A percentile compares a stretch with the other conserved stretches of the same genome.
These are phyloP conservation scores for Schizothorax lantsangensis DNA, from an alignment of 2,797 vertebrate species.

Conservation along the genomic window DNA sequence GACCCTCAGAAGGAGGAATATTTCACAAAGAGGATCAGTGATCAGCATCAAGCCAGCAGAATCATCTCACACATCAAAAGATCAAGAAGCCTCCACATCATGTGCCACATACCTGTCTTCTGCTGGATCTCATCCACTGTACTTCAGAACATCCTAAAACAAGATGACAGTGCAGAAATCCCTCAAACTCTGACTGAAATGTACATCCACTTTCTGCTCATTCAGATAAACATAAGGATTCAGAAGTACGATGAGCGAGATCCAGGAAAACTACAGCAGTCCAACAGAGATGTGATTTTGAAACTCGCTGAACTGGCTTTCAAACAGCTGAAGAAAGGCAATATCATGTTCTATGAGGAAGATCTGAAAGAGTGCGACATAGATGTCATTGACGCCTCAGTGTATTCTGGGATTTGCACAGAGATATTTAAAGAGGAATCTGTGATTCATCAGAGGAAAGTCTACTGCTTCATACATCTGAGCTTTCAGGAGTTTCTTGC, in stretches of 20 bases:
- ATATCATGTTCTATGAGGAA: conserved; percentile 48
- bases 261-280: not conserved
- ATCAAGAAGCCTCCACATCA: conserved; percentile 31
- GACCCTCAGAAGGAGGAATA: conserved; percentile 22
- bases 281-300: conserved; percentile 24
- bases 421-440: conserved; percentile 48
- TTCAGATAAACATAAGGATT: conserved; percentile 40
- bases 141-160: conserved; percentile 40
- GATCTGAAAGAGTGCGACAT: conserved; percentile 44
- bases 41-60: conserved; percentile 16
- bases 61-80: conserved; percentile 10
- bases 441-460: conserved; percentile 44
- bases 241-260: conserved; percentile 16
- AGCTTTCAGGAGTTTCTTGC: conserved; percentile 54
- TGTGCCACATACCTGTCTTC: conserved; percentile 58
- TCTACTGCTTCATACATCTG: conserved; percentile 52
- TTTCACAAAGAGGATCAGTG: conserved; percentile 3
- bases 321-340: conserved; percentile 45
- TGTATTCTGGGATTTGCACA: conserved; percentile 46
- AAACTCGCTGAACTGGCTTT: conserved; percentile 48
- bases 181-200: conserved; percentile 59
- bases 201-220: conserved; percentile 52
- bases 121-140: conserved; percentile 58
- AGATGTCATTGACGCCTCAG: conserved; percentile 20
- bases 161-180: not conserved